Evolutionary conservation across 1,140 invertebrate species (phyloP).

Genomic region (Berghia stephanieae): DNA sequence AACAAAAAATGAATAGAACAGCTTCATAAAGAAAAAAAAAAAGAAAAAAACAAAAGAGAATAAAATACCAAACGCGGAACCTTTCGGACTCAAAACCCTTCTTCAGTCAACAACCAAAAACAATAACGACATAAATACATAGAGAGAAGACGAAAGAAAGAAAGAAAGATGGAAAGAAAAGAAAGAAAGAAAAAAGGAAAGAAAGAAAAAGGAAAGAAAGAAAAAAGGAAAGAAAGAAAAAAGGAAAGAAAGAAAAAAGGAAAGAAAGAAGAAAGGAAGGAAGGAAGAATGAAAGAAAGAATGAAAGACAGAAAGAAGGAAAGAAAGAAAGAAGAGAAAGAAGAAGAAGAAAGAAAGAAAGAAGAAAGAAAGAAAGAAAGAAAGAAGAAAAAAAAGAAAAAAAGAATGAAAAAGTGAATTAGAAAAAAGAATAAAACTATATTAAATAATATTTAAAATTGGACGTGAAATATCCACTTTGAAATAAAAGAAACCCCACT

Average conservation of each 20-base stretch:
- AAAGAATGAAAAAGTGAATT: not conserved
- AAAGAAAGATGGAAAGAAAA: not conserved
- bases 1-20: too few species aligned
- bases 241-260: constrained; percentile 14
- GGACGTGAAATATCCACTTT: not conserved
- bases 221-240: not conserved
- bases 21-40: too few species aligned
- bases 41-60: too few species aligned
- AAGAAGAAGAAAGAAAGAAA: not conserved
- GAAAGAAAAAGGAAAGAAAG: not conserved
- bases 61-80: too few species aligned
- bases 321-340: constrained; percentile 11
- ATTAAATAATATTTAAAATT: not conserved
- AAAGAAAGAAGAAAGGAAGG: constrained; percentile 8
- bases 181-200: not conserved
- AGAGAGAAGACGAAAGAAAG: not conserved
- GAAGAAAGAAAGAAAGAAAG: not conserved
- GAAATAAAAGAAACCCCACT: not conserved
- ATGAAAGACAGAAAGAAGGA: not conserved
- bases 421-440: not conserved
- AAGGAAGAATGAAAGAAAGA: constrained; percentile 9
- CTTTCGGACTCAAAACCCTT: too few species aligned
- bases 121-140: not conserved
- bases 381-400: not conserved
- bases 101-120: too few species aligned